Percentiles rank a stretch among this genome's conserved stretches.
These are phyloP conservation scores for Spisula solida DNA, from an alignment of 2,888 invertebrate species.

Conservation along the genomic window DNA sequence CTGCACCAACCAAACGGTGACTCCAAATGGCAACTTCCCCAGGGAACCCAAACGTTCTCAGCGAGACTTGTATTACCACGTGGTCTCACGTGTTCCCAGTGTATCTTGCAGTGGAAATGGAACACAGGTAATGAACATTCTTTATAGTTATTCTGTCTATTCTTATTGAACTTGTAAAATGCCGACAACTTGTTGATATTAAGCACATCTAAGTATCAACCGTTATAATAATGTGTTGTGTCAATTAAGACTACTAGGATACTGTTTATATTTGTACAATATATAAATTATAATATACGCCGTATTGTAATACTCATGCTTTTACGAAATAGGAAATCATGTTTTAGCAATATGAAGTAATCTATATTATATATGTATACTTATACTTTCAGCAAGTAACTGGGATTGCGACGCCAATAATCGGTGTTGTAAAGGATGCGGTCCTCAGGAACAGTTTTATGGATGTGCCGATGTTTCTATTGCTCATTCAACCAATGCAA, in stretches of 20 bases:
- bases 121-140: constrained; percentile 56
- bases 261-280: too few species aligned
- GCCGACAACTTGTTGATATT: too few species aligned
- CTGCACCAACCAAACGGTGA: constrained; percentile 65
- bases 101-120: constrained; percentile 71
- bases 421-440: constrained; percentile 75
- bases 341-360: too few species aligned
- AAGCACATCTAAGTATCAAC: too few species aligned
- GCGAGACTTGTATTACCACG: constrained; percentile 64
- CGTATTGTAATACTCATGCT: too few species aligned
- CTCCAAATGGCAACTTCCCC: constrained; percentile 61
- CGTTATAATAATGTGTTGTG: too few species aligned
- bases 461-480: constrained; percentile 67
- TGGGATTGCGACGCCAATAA: constrained; percentile 69
- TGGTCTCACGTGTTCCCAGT: constrained; percentile 66
- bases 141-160: neutral
- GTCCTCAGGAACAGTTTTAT: constrained; percentile 72
- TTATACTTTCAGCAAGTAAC: constrained; percentile 60
- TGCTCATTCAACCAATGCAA: constrained; percentile 25
- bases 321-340: too few species aligned
- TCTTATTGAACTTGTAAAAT: too few species aligned
- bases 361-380: neutral
- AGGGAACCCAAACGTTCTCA: constrained; percentile 60
- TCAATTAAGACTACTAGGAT: too few species aligned
- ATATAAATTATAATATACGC: too few species aligned